Base-by-base conservation (phyloP, 2,113 vertebrate genomes). In the Chloroceryle aenea region DNA sequence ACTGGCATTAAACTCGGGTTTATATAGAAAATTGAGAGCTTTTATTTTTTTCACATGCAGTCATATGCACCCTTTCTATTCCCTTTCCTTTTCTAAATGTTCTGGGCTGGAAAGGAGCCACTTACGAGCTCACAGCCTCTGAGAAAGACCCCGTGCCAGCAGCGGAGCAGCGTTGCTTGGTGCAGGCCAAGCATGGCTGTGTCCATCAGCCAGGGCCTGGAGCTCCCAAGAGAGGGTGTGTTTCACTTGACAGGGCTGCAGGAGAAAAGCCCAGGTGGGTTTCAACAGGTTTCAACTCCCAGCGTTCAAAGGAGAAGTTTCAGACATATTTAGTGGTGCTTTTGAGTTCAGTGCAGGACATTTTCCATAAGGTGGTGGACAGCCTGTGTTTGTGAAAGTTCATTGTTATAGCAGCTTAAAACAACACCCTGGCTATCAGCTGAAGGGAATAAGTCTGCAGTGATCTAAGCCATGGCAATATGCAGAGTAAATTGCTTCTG, bases 351-450 rank as follows among this genome's bases (percentile, higher is more conserved):
- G 2, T 17, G 20, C 40, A 79, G 74, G 53, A 32, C 4, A 18
- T 53, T 87, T 95, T 82, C 32, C 0, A 0, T 72, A 25, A 38
- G 62, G 58, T 0, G 0, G 10, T 27, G 36, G 29, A 6, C 52
- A 29, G 58, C n/a, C 53, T 92, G 83, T 53, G 10, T 84, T 84
- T 91, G 32, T 72, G 43, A 64, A 93, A 69, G 47, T 55, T 13
- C 30, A 34, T 80, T 63, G 26, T 45, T 71, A 15, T 4, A 63
- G 38, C 67, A 75, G 38, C 63, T 80, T 61, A 61, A 42, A 93
- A 48, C 36, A 75, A 19, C 17, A 18, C 45, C 10, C 15, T 73
- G 43, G 47, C 2, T 69, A 59, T 47, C 53, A 52, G 3, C 63
- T 69, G 53, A 22, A 66, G 76, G 36, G 45, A 81, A 16, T 71